A percentile compares a stretch with the other conserved stretches of the same genome.
Evolutionary conservation across 2,888 invertebrate genomes (phyloP).

Genomic region (Lasioglossum villosulum): DNA sequence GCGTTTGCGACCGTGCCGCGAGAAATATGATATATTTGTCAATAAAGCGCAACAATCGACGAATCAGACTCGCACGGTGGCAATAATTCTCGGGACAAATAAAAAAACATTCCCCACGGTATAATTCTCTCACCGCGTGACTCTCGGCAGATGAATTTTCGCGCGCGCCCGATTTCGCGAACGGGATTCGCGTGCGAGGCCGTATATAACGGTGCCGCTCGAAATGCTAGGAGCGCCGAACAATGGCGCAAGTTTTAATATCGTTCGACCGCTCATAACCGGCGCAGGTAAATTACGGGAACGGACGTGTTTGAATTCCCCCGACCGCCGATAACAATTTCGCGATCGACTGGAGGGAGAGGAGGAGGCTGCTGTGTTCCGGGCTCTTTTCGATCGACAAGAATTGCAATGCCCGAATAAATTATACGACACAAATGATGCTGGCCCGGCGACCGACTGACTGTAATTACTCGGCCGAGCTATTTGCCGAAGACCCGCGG

Average conservation of each 20-base stretch:
- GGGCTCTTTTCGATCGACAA: conserved; percentile 16
- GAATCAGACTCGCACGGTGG: background rate
- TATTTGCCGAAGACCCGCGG: background rate
- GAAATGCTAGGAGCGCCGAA: conserved; percentile 18
- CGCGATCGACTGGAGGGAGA: conserved; percentile 1
- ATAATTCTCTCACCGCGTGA: conserved; percentile 12
- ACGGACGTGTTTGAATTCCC: conserved; percentile 20
- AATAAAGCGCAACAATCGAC: background rate
- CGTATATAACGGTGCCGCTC: conserved; percentile 16
- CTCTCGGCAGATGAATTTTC: background rate
- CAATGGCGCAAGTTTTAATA: conserved; percentile 53
- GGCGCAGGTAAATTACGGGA: conserved; percentile 34
- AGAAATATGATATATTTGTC: background rate
- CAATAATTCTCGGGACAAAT: background rate
- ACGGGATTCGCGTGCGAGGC: background rate
- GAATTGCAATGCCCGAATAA: conserved; percentile 32
- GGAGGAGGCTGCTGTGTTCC: background rate
- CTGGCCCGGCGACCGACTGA: background rate
- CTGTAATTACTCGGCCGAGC: conserved; percentile 11
- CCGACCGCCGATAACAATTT: conserved; percentile 47
- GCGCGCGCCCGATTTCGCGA: no score
- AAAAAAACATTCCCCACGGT: background rate
- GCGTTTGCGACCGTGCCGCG: no score
- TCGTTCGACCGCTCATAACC: conserved; percentile 38
- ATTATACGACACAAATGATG: conserved; percentile 46